phyloP scores from a whole-genome alignment of 2,888 invertebrate species.

The Phlogophora meticulosa region DNA sequence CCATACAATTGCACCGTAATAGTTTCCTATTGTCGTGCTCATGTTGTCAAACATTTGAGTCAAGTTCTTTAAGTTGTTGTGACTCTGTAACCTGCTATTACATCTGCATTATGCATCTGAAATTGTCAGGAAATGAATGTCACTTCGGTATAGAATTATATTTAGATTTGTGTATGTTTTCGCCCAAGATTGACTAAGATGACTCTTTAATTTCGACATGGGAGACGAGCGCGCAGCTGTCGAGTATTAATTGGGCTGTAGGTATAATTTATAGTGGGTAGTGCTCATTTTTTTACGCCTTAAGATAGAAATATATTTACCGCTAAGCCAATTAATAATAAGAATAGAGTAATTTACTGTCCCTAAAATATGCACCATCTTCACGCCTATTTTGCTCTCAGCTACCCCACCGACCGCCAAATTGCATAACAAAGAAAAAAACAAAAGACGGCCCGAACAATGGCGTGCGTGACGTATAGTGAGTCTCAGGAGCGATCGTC shows the following conservation, averaged over 20 bases:
- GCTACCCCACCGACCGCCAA: constrained; percentile 72
- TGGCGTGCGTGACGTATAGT: constrained; percentile 80
- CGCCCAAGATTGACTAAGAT: constrained; percentile 33
- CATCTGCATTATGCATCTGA: constrained; percentile 42
- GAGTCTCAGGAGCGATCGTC: constrained; percentile 78
- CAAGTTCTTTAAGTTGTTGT: constrained; percentile 27
- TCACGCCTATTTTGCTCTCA: constrained; percentile 75
- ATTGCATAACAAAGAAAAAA: constrained; percentile 81
- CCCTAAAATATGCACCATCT: constrained; percentile 75
- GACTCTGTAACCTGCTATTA: constrained; percentile 37
- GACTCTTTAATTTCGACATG: constrained; percentile 35
- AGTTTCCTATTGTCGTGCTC: constrained; percentile 59
- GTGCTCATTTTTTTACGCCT: constrained; percentile 17
- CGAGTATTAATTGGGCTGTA: constrained; percentile 43
- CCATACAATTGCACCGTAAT: constrained; percentile 60
- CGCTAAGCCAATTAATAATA: constrained; percentile 54
- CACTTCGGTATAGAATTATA: constrained; percentile 42
- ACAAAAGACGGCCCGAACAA: constrained; percentile 82
- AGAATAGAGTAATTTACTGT: constrained; percentile 64
- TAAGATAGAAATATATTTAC: constrained; percentile 2
- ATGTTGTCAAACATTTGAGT: constrained; percentile 60
- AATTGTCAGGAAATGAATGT: constrained; percentile 29
- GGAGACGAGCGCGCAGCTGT: constrained; percentile 42
- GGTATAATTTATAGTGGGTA: constrained; percentile 27
- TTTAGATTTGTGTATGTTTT: constrained; percentile 54